Evolutionary conservation across 1,140 invertebrate genomes (phyloP).

Genomic region (Drosophila watanabei): DNA sequence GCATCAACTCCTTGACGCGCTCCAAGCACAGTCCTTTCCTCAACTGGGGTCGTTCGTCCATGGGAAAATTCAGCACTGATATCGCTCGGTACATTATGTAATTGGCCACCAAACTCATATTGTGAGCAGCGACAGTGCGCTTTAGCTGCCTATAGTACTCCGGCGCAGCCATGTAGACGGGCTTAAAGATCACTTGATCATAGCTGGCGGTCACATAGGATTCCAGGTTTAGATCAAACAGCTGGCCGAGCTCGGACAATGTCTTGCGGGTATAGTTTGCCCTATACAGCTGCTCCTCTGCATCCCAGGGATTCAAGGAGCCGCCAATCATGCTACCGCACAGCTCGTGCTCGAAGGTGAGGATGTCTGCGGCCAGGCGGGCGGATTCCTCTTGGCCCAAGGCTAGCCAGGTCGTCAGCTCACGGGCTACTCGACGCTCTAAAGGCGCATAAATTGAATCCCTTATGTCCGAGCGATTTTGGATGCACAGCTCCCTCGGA

Average conservation of each 20-base stretch:
- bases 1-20: conserved; percentile 50
- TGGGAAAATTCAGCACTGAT: conserved; percentile 58
- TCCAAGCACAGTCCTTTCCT: conserved; percentile 55
- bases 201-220: conserved; percentile 54
- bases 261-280: conserved; percentile 63
- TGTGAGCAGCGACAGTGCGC: conserved; percentile 56
- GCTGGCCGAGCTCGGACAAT: conserved; percentile 43
- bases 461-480: conserved; percentile 28
- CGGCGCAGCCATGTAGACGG: conserved; percentile 72
- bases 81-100: conserved; percentile 79
- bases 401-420: conserved; percentile 66
- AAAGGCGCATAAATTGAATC: conserved; percentile 50
- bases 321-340: conserved; percentile 56
- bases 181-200: conserved; percentile 47
- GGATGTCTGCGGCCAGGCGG: conserved; percentile 60
- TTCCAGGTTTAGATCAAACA: conserved; percentile 56
- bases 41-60: conserved; percentile 41
- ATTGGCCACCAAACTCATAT: conserved; percentile 68
- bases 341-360: conserved; percentile 74
- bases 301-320: conserved; percentile 45
- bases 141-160: conserved; percentile 67
- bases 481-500: conserved; percentile 60
- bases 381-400: conserved; percentile 54
- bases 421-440: conserved; percentile 50
- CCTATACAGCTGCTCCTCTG: conserved; percentile 44